Evolutionary conservation across 2,113 vertebrate genomes (phyloP), one percentile per base, ranked within the genome.

Genomic region (Mesitornis unicolor): DNA sequence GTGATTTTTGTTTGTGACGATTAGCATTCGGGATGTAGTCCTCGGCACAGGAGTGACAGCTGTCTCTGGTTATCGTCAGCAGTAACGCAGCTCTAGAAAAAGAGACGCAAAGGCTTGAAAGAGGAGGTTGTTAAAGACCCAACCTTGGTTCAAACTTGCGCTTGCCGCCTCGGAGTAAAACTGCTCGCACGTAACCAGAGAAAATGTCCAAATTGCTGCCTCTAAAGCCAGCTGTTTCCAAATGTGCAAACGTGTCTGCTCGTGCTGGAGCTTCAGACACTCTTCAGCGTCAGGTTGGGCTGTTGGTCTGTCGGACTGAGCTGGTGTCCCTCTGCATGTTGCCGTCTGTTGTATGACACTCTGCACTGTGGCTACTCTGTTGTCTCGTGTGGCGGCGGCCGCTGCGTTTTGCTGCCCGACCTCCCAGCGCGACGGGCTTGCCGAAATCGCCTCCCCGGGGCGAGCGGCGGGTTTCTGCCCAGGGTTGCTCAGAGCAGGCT

Each of bases 1-100:
- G 98, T 98, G 97, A 97, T 98, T 98, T 98, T 98, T 98, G 98
- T 98, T 98, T 98, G 98, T 98, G 98, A 94, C 61, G 13, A 79
- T 91, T 93, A 96, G 91, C 95, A 84, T 77, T 96, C 92, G 82
- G 97, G 97, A 84, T 10, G 12, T 93, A 95, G 93, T 96, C 96
- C 97, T 97, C 36, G 85, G 96, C 96, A 92, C 93, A 93, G 93
- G 91, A 95, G 87, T 51, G 88, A 76, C 91, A 93, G 88, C 91
- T 87, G 53, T 84, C 92, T 97, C 97, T 96, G 96, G 95, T 96
- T 96, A 87, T 68, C 10, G 18, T 51, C 91, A 87, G 87, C 95
- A 92, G 88, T 80, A 65, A 63, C 0, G 12, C 90, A 74, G 84
- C 77, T 93, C 75, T 84, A 68, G 79, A 63, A 93, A n/a, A 70